These are phyloP conservation scores for Oscheius onirici DNA, from an alignment of 2,888 invertebrate genomes.

Conservation along the genomic window DNA sequence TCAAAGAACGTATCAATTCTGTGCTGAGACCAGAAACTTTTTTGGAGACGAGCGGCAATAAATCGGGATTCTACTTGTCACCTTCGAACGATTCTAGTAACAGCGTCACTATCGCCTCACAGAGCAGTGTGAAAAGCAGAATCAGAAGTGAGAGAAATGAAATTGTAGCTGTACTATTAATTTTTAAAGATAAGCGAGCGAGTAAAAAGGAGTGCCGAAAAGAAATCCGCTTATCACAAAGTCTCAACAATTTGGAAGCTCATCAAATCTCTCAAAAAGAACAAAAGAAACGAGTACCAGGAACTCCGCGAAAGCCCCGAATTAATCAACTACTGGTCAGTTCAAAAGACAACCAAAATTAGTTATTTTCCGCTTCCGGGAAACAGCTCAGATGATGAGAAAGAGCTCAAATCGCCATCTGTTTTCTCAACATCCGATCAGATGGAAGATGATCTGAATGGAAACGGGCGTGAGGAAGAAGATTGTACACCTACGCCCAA, in stretches of 20 bases:
- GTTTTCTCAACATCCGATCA: neutral
- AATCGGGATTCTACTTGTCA: slow-evolving; percentile 47
- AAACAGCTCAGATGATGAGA: slow-evolving; percentile 12
- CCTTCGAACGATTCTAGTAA: slow-evolving; percentile 37
- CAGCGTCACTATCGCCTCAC: slow-evolving; percentile 5
- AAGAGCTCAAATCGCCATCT: neutral
- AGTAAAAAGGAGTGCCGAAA: neutral
- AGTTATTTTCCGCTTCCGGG: neutral
- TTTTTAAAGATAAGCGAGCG: neutral
- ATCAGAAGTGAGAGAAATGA: neutral
- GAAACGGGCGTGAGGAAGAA: slow-evolving; percentile 1
- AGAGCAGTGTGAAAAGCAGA: slow-evolving; percentile 16
- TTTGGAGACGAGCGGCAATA: neutral
- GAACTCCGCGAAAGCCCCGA: slow-evolving; percentile 6
- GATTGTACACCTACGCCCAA: neutral
- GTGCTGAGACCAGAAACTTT: slow-evolving; percentile 27
- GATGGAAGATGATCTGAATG: neutral
- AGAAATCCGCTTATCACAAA: slow-evolving; percentile 18
- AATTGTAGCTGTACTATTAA: neutral
- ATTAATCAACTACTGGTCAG: neutral
- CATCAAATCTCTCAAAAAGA: neutral
- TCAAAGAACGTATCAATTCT: slow-evolving; percentile 37
- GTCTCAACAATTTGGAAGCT: slow-evolving; percentile 12
- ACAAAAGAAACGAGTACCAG: neutral
- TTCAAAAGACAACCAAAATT: neutral